These are phyloP conservation scores for Takifugu flavidus DNA, from an alignment of 2,113 vertebrate species.

Conservation along the genomic window DNA sequence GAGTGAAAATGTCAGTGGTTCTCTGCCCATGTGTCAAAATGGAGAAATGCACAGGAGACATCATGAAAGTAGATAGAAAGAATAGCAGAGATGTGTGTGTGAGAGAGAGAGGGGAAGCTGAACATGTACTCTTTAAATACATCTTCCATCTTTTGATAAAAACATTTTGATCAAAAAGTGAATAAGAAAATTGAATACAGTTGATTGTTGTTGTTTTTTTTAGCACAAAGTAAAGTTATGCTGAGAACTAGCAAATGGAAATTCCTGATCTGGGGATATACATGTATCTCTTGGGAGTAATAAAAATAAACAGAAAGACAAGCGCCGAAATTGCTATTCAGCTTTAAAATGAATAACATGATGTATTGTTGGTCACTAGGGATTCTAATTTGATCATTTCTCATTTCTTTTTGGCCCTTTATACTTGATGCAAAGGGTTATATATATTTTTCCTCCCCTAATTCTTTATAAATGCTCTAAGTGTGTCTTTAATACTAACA, in stretches of 20 bases:
- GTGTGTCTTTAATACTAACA: no score
- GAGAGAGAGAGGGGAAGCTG: not conserved
- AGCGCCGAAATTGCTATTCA: not conserved
- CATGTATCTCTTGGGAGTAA: not conserved
- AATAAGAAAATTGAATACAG: not conserved
- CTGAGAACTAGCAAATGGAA: no score
- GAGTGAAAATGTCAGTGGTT: conserved; percentile 40
- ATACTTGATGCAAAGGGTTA: no score
- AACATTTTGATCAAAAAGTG: no score
- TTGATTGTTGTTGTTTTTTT: not conserved
- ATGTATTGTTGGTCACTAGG: no score
- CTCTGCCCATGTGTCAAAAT: conserved; percentile 17
- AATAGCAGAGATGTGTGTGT: conserved; percentile 4
- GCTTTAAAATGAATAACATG: no score
- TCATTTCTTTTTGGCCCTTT: no score
- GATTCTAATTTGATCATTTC: no score
- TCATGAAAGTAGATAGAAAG: not conserved
- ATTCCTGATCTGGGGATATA: not conserved
- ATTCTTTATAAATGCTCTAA: no score
- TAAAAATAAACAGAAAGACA: not conserved
- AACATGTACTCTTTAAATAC: not conserved
- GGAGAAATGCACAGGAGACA: conserved; percentile 22
- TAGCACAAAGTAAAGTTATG: not conserved
- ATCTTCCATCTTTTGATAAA: no score
- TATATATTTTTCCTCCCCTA: no score